Percentiles rank a stretch among this genome's conserved stretches.
These are phyloP conservation scores for Pardosa pseudoannulata DNA, from an alignment of 2,888 invertebrate genomes.

Conservation along the genomic window DNA sequence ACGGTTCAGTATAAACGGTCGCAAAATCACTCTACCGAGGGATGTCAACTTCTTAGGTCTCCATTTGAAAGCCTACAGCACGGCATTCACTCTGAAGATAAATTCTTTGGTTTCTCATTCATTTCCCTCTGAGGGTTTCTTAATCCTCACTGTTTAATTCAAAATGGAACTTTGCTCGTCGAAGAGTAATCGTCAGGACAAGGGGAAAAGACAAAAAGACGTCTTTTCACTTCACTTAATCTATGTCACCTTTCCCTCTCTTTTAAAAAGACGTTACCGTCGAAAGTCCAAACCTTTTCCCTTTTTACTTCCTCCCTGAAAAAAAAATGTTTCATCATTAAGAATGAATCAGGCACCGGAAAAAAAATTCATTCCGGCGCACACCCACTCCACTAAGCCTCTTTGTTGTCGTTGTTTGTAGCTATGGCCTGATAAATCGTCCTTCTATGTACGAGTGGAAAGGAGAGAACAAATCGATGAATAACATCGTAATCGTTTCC, in stretches of 20 bases:
- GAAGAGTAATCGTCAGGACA: too few relatives aligned
- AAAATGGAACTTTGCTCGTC: too few relatives aligned
- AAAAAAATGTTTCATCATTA: not conserved
- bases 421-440: not conserved
- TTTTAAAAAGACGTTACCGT: not conserved
- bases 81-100: too few relatives aligned
- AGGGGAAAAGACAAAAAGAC: not conserved
- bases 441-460: not conserved
- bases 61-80: too few relatives aligned
- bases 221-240: not conserved
- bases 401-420: not conserved
- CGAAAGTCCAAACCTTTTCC: not conserved
- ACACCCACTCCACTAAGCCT: not conserved
- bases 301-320: not conserved
- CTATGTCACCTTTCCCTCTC: not conserved
- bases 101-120: too few relatives aligned
- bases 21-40: too few relatives aligned
- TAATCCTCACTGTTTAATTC: too few relatives aligned
- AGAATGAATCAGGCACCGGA: not conserved
- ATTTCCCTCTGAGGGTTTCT: too few relatives aligned
- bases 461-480: not conserved
- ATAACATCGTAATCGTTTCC: constrained; percentile 3
- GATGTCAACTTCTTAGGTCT: too few relatives aligned
- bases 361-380: not conserved
- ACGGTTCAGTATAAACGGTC: too few relatives aligned